Base-by-base conservation (phyloP, 2,113 vertebrate species). In the Cottus gobio region DNA sequence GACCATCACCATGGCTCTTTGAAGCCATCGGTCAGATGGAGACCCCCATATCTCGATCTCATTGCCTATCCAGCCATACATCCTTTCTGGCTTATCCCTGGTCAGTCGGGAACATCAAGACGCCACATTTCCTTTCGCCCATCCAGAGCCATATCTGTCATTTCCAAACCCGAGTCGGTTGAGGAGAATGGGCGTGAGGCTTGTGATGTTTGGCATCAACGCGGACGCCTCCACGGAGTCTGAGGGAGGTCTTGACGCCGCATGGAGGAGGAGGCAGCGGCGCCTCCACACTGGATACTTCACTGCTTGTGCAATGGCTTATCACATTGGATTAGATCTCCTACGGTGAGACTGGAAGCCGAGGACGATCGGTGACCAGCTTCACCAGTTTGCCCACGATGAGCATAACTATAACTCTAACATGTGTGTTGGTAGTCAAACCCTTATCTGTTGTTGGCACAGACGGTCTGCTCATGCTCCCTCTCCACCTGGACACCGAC, bases 61-160 rank as follows among this genome's bases (percentile, higher is more conserved):
- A 86, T 90, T 92, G 93, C 86, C 91, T 85, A 90, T 87, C 81
- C 89, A 89, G 78, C 91, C 89, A 90, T 83, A 92, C 89, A 87
- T 92, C 89, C 91, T 88, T 79, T 91, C 79, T 83, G 90, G 89
- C 90, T 92, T 93, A 94, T 93, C 93, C 87, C 84, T 69, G 88
- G 84, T 89, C 90, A 80, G 87, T 86, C 87, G 85, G 77, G 91
- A 89, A 93, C 89, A 94, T 94, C 93, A 93, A 93, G 90, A 91
- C 84, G 6, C 58, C 87, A 75, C 75, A 93, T 92, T 90, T 91
- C 77, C 89, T 88, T 80, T 84, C 83, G 80, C 72, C 84, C 89
- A 79, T 87, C 83, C 83, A 68, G 66, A 77, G 85, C 80, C 90
- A 63, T 92, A 92, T 94, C 92, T 89, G 85, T 74, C 72, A 62